A percentile compares a stretch with the other conserved stretches of the same genome.
Evolutionary conservation across 2,888 invertebrate genomes (phyloP).

Genomic region (Coremacera marginata): DNA sequence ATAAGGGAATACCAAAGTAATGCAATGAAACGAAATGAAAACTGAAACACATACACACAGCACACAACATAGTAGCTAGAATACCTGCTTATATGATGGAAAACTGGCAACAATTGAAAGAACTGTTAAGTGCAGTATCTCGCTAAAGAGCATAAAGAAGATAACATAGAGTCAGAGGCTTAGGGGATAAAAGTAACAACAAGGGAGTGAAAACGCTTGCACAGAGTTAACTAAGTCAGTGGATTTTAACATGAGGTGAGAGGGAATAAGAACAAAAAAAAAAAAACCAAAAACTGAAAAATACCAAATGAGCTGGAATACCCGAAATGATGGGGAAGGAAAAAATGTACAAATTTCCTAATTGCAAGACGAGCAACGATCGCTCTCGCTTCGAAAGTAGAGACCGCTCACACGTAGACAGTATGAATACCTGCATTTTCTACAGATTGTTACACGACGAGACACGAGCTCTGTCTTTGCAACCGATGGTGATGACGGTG

Average conservation of each 20-base stretch:
- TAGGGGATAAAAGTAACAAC: too few species aligned
- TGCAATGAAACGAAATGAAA: constrained; percentile 5
- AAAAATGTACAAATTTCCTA: background rate
- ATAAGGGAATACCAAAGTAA: background rate
- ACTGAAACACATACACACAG: background rate
- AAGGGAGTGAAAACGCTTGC: background rate
- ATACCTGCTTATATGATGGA: background rate
- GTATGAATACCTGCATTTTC: background rate
- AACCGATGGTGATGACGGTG: background rate
- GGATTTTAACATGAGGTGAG: background rate
- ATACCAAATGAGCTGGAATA: background rate
- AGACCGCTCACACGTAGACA: background rate
- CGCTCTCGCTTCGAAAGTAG: background rate
- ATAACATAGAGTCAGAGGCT: background rate
- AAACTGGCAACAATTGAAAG: background rate
- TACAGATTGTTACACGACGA: background rate
- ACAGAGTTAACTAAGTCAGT: background rate
- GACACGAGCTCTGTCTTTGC: background rate
- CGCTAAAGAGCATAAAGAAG: background rate
- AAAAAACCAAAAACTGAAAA: background rate
- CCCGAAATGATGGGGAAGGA: background rate
- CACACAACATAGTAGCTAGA: background rate
- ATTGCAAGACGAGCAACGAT: background rate
- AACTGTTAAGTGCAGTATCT: background rate
- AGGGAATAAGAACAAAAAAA: background rate